These are phyloP conservation scores for Tonatia bakeri DNA, from an alignment of 2,113 vertebrate genomes.

Conservation along the genomic window DNA sequence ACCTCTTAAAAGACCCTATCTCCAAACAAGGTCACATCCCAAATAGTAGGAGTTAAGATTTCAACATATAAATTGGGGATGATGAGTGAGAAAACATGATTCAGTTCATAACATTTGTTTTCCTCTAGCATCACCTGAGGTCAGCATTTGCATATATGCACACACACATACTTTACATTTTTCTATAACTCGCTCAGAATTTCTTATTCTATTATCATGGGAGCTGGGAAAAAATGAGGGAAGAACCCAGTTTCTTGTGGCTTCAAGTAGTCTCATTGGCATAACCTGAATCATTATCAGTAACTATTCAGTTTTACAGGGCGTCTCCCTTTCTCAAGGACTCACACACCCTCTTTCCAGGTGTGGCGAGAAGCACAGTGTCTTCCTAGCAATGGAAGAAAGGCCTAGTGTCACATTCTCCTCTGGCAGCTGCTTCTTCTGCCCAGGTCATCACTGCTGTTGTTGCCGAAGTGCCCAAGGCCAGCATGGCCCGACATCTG, in stretches of 20 bases:
- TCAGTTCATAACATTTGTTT: not conserved
- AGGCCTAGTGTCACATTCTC: not conserved
- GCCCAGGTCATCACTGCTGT: not conserved
- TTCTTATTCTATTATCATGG: not conserved
- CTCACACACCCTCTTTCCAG: fast-evolving
- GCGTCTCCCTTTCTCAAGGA: not conserved
- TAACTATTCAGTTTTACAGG: not conserved
- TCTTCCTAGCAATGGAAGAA: fast-evolving
- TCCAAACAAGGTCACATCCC: not conserved
- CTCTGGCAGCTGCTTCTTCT: not conserved
- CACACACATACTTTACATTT: not conserved
- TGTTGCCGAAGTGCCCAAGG: not conserved
- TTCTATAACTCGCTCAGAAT: not conserved
- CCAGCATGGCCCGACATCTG: not conserved
- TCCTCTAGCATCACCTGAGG: not conserved
- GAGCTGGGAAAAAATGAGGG: not conserved
- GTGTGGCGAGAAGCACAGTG: not conserved
- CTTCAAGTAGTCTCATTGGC: not conserved
- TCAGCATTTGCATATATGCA: not conserved
- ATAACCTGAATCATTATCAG: not conserved
- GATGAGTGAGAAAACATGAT: no score
- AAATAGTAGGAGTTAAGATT: not conserved
- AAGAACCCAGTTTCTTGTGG: not conserved
- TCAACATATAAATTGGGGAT: not conserved
- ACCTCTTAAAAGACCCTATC: not conserved